Evolutionary conservation across 2,797 vertebrate genomes (phyloP).

Genomic region (Anguilla anguilla): DNA sequence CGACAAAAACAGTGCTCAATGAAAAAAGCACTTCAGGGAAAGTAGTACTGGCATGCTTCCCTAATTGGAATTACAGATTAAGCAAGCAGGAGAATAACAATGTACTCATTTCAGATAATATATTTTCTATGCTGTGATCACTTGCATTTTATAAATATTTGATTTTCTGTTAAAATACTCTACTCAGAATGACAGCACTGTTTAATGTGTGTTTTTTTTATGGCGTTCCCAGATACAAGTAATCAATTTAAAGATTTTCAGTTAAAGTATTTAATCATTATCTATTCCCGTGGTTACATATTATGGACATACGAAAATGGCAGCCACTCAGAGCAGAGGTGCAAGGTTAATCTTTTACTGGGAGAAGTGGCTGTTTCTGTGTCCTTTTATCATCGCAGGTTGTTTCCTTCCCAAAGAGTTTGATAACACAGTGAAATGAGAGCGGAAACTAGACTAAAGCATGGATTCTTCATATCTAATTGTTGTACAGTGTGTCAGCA

Average conservation of each 20-base stretch:
- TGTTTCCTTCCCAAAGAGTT: neutral
- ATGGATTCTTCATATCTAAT: neutral
- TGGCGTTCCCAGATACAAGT: neutral
- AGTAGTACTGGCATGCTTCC: neutral
- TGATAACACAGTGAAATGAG: neutral
- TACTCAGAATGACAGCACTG: no score
- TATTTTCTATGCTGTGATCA: neutral
- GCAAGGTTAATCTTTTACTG: neutral
- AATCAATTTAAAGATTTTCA: neutral
- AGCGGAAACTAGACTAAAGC: neutral
- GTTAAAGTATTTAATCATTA: neutral
- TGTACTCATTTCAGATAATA: neutral
- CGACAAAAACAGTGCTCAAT: slow-evolving; percentile 26
- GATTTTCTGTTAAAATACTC: neutral
- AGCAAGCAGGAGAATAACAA: neutral
- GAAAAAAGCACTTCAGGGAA: neutral
- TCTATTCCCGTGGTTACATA: neutral
- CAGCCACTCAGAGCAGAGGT: neutral
- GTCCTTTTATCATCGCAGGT: neutral
- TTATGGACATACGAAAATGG: neutral
- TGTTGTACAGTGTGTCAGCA: neutral
- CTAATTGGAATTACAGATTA: neutral
- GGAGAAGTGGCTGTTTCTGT: neutral
- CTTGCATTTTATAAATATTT: neutral
- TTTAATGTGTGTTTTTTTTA: no score